Base-by-base conservation (phyloP, 1,140 invertebrate genomes). In the Nebria ingens region DNA sequence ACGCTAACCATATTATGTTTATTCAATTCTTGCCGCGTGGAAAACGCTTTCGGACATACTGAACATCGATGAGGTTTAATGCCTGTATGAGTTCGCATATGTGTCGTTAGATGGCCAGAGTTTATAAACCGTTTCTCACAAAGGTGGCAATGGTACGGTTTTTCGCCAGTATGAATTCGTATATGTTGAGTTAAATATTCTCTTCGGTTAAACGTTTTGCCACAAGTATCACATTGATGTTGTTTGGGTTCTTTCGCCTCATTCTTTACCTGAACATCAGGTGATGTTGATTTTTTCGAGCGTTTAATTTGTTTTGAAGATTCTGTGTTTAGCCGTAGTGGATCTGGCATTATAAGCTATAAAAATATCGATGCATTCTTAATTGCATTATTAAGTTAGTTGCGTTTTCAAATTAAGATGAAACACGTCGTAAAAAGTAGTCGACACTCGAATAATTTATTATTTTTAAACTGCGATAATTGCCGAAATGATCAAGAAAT, bases 31-130 rank as follows among this genome's bases (percentile, higher is more conserved):
- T 59, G 56, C 21, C 51, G 25, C 0, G 58, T 61, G 19, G 58
- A 61, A 51, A 63, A 63, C 1, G 58, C 58, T 58, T 63, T 63
- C 11, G 59, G 54, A 55, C 61, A 63, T 15, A 63, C 25, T 0
- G 52, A 51, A 52, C 61, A 63, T 4, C 53, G 51, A 23, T 63
- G 70, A 0, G 67, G 66, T 51, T 66, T 65, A 19, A 63, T 61
- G 1, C 62, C 65, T 6, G 73, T 73, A 57, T 76, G 74, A 38
- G 72, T 74, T 22, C 73, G 63, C 57, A 74, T 69, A 54, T 76
- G 75, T 0, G 57, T 61, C 13, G 58, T 61, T 54, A 63, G 55
- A 56, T 63, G 58, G 17, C 59, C 59, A 20, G 59, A 61, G 54
- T 58, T 58, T 2, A 58, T 42, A 55, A 63, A 63, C 13, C 58